These are phyloP conservation scores for Cosmopolites sordidus DNA, from an alignment of 2,888 invertebrate genomes.

Conservation along the genomic window DNA sequence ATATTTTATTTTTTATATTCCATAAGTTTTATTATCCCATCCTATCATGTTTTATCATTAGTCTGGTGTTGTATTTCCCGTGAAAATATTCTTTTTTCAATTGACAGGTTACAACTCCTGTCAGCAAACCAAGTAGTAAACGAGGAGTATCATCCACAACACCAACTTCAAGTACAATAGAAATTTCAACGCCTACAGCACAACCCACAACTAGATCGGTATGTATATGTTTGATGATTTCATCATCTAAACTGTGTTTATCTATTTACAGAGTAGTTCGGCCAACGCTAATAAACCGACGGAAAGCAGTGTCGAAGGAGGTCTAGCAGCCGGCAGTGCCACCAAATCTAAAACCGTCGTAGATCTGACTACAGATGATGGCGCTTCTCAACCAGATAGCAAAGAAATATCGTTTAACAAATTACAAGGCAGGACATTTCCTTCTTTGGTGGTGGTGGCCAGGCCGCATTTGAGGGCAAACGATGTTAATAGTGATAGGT, in stretches of 20 bases:
- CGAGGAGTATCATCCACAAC: no score
- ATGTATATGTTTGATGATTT: neutral
- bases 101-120: no score
- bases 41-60: no score
- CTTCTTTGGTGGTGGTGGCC: slow-evolving; percentile 79
- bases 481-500: slow-evolving; percentile 59
- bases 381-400: slow-evolving; percentile 61
- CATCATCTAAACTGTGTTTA: neutral
- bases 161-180: no score
- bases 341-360: slow-evolving; percentile 49
- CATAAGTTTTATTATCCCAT: no score
- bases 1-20: no score
- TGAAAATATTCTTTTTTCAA: no score
- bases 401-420: slow-evolving; percentile 75
- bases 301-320: slow-evolving; percentile 69
- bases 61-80: no score
- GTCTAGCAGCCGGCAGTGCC: slow-evolving; percentile 57
- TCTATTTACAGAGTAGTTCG: neutral
- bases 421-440: slow-evolving; percentile 77
- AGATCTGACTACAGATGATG: slow-evolving; percentile 61
- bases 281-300: slow-evolving; percentile 56
- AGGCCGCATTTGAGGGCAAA: slow-evolving; percentile 72
- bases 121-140: no score
- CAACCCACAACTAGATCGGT: slow-evolving; percentile 3
- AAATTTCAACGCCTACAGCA: neutral